phyloP scores from a whole-genome alignment of 2,888 invertebrate genomes.

The Spicauda simplicius region DNA sequence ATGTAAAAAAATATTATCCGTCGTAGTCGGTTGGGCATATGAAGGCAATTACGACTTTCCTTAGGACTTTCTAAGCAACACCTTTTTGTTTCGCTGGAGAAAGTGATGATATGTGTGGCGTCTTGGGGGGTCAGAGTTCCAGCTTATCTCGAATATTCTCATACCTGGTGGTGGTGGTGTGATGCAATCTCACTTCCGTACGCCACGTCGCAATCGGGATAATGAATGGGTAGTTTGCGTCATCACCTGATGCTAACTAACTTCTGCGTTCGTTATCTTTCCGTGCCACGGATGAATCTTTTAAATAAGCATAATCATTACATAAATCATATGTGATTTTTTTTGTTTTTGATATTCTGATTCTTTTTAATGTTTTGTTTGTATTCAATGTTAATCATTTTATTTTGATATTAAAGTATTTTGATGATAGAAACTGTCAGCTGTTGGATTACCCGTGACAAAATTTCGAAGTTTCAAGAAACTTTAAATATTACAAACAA shows the following conservation, averaged over 20 bases:
- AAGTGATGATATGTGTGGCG: constrained; percentile 29
- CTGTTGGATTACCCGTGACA: too few relatives aligned
- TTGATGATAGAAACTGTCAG: too few relatives aligned
- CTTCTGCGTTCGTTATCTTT: neutral
- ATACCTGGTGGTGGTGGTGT: neutral
- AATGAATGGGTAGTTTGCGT: constrained; percentile 13
- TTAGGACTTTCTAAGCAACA: constrained; percentile 25
- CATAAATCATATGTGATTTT: too few relatives aligned
- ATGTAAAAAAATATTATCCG: neutral
- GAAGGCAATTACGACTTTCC: constrained; percentile 11
- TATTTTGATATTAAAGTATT: too few relatives aligned
- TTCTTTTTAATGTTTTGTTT: too few relatives aligned
- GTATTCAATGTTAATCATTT: too few relatives aligned
- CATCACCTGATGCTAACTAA: neutral
- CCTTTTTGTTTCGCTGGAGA: constrained; percentile 22
- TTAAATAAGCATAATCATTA: neutral
- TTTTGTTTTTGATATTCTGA: too few relatives aligned
- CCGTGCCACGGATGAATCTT: neutral
- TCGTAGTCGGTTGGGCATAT: neutral
- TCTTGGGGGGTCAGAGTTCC: constrained; percentile 29
- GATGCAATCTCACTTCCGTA: constrained; percentile 25
- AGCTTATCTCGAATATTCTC: constrained; percentile 29
- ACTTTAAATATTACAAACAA: too few relatives aligned
- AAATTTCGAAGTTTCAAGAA: too few relatives aligned
- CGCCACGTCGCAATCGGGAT: constrained; percentile 23